Evolutionary conservation across 2,113 vertebrate genomes (phyloP), one percentile per base, ranked within the genome.

Genomic region (Cyanoramphus novaezelandiae): DNA sequence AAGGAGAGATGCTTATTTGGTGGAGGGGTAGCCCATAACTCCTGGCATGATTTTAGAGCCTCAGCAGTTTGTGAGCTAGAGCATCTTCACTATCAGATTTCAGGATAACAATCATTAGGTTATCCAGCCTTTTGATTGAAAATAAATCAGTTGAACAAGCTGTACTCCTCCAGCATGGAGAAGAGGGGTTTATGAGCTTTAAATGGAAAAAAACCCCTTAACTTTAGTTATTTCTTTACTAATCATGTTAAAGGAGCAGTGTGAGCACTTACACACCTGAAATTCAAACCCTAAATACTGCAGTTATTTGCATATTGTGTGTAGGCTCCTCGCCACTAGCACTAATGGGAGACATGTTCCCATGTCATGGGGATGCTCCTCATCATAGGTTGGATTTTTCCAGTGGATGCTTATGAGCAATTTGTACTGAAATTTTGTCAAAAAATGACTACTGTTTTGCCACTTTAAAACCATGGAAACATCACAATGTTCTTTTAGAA

Each of bases 381-480:
- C 41, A 9, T 21, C 7, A 29, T 18, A 59, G 50, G 44, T 6
- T 86, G 89, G 43, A 37, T 95, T 85, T 84, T 86, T 46, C 62
- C 39, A 50, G 25, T 19, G 77, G 86, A 64, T 74, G 81, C 46
- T 14, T 63, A 31, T 19, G 50, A 92, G 70, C 76, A 78, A 75
- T 77, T 78, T 83, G 67, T 46, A 23, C 74, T 65, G 72, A 93
- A 87, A 86, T 88, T 96, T 93, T 93, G 83, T 92, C 80, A 85
- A 64, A 78, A 93, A 92, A 67, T 37, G 55, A 69, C 81, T 88
- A 35, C 72, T 86, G 57, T 83, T 95, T 96, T 92, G 72, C 88
- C 59, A 76, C 88, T 97, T 93, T 81, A 94, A 95, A 96, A 71
- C 78, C 75, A 79, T 88, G 83, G 95, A 92, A 96, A 95, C 80